phyloP scores from a whole-genome alignment of 37 sponge, comb jelly and placozoan genomes.

The Diacarnus erythraeanus region DNA sequence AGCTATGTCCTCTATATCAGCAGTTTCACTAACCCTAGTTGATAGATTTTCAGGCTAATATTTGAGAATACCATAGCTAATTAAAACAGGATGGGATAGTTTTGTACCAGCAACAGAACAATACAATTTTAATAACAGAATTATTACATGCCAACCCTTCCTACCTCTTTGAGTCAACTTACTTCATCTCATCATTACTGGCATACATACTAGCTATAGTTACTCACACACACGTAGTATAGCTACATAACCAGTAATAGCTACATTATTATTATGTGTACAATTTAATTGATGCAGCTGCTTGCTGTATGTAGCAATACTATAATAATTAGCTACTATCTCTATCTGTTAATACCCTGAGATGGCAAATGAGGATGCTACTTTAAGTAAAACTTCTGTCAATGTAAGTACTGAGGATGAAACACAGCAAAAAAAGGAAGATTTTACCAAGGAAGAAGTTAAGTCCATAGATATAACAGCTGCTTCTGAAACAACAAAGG shows the following conservation, averaged over 20 bases:
- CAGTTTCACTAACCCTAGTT: neutral
- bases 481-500: neutral
- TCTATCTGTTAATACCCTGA: no score
- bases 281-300: neutral
- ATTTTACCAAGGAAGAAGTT: no score
- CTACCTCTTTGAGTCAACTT: neutral
- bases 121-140: neutral
- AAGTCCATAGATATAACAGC: neutral
- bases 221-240: neutral
- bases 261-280: neutral
- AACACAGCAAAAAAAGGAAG: no score
- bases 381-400: no score
- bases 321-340: neutral
- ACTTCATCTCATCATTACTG: neutral
- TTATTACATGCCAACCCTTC: neutral
- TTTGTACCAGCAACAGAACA: neutral
- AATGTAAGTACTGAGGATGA: no score
- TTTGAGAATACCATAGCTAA: no score
- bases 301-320: neutral
- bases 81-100: neutral
- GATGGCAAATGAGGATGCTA: no score
- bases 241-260: neutral
- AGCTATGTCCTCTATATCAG: no score
- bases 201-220: neutral
- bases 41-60: no score